A percentile compares a stretch with the other conserved stretches of the same genome.
These are phyloP conservation scores for Caenorhabditis japonica DNA, from an alignment of 2,888 invertebrate genomes.

Conservation along the genomic window DNA sequence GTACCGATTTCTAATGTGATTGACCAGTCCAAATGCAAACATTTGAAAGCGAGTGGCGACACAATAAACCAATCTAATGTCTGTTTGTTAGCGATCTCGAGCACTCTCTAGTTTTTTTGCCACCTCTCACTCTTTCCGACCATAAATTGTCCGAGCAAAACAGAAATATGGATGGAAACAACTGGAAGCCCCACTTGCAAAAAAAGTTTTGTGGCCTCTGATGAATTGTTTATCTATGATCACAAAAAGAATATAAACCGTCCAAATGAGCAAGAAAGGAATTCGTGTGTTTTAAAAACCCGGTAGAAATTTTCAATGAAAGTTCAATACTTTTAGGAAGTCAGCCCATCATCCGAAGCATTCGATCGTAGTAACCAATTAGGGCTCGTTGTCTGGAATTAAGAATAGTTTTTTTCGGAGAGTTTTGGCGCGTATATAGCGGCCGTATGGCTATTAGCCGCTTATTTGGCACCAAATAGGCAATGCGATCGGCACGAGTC, in stretches of 20 bases:
- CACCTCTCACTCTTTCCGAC: constrained; percentile 15
- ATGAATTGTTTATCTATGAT: constrained; percentile 9
- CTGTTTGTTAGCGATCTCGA: constrained; percentile 46
- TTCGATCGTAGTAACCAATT: constrained; percentile 24
- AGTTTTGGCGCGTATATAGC: too few relatives aligned
- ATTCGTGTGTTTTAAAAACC: background rate
- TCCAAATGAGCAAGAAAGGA: background rate
- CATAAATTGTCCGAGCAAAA: constrained; percentile 43
- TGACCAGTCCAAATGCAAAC: constrained; percentile 60
- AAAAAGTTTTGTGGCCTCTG: too few relatives aligned
- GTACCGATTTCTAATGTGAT: constrained; percentile 42
- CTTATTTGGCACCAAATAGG: too few relatives aligned
- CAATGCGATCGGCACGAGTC: too few relatives aligned
- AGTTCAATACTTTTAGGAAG: background rate
- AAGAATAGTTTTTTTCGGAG: background rate
- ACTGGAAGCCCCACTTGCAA: too few relatives aligned
- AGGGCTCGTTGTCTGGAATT: constrained; percentile 38
- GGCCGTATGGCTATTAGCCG: too few relatives aligned
- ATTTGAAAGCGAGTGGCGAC: constrained; percentile 35
- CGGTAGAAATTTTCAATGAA: background rate
- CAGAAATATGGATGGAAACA: background rate
- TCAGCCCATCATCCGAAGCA: constrained; percentile 31
- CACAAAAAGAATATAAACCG: background rate
- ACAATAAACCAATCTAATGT: constrained; percentile 47
- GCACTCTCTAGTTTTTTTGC: constrained; percentile 5